A percentile compares a stretch with the other conserved stretches of the same genome.
These are phyloP conservation scores for Pampusana beccarii DNA, from an alignment of 2,113 vertebrate genomes.

Conservation along the genomic window DNA sequence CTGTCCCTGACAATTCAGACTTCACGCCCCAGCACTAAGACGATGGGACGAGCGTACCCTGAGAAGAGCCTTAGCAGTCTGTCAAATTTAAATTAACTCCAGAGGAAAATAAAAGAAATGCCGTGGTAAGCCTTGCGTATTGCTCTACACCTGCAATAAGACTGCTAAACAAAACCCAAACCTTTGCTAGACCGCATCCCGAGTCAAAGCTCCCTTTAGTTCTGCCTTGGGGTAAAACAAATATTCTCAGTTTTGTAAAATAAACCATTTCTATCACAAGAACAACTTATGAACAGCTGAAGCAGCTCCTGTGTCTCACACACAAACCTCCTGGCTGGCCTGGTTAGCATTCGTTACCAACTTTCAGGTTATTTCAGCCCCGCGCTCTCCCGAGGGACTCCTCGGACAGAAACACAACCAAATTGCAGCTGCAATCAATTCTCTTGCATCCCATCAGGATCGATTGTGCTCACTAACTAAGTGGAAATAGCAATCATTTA, in stretches of 20 bases:
- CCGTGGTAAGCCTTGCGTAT: rapidly evolving
- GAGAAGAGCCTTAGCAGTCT: not conserved
- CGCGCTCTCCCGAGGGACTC: not conserved
- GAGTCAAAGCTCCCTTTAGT: not conserved
- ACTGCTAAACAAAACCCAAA: not conserved
- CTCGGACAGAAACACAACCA: not conserved
- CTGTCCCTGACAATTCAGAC: not conserved
- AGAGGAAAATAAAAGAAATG: not conserved
- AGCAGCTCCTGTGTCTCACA: not conserved
- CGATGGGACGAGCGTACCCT: not conserved
- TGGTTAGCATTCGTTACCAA: not conserved
- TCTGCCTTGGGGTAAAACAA: not conserved
- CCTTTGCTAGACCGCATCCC: not conserved
- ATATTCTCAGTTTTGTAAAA: not conserved
- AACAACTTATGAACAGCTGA: not conserved
- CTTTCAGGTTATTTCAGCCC: not conserved
- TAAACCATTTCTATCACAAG: not conserved
- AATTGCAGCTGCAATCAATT: not conserved
- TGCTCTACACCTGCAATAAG: not conserved
- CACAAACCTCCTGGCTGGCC: not conserved
- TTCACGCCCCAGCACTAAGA: not conserved
- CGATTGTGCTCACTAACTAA: not conserved
- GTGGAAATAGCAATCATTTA: not conserved
- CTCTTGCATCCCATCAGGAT: not conserved
- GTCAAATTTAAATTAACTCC: not conserved